Percentiles rank a stretch among this genome's conserved stretches.
Conservation (phyloP, 2,797 vertebrate genomes). For the Pseudomugil gertrudae region DNA sequence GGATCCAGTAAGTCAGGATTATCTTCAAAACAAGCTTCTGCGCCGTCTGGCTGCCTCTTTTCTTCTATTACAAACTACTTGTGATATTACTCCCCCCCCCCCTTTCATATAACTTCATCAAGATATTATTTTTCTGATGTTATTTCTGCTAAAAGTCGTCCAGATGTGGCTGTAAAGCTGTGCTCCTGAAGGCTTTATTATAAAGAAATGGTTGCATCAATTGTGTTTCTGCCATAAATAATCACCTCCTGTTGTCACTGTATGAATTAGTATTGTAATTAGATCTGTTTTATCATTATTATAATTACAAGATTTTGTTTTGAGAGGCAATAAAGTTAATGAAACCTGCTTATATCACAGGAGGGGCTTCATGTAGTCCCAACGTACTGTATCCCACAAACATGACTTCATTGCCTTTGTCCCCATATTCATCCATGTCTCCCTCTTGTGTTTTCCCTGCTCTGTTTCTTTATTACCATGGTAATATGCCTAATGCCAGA, state of each 20-base stretch:
- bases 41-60: constrained; percentile 33
- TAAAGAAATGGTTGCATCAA: neutral
- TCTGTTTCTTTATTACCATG: constrained; percentile 72
- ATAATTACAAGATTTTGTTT: neutral
- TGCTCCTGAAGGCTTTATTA: too few relatives aligned
- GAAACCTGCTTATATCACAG: constrained; percentile 8
- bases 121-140: neutral
- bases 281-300: neutral
- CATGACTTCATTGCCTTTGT: constrained; percentile 50
- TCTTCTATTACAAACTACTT: constrained; percentile 1
- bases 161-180: too few relatives aligned
- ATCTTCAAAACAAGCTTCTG: constrained; percentile 51
- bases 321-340: neutral
- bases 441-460: constrained; percentile 47
- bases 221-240: neutral
- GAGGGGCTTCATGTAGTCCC: neutral
- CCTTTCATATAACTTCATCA: neutral
- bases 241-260: neutral
- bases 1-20: constrained; percentile 44
- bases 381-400: constrained; percentile 17
- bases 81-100: neutral
- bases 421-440: constrained; percentile 13
- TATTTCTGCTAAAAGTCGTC: neutral
- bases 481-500: constrained; percentile 48
- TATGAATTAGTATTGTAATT: neutral